Percentiles rank a stretch among this genome's conserved stretches.
These are phyloP conservation scores for Chrysomela aeneicollis DNA, from an alignment of 2,888 invertebrate species.

Conservation along the genomic window DNA sequence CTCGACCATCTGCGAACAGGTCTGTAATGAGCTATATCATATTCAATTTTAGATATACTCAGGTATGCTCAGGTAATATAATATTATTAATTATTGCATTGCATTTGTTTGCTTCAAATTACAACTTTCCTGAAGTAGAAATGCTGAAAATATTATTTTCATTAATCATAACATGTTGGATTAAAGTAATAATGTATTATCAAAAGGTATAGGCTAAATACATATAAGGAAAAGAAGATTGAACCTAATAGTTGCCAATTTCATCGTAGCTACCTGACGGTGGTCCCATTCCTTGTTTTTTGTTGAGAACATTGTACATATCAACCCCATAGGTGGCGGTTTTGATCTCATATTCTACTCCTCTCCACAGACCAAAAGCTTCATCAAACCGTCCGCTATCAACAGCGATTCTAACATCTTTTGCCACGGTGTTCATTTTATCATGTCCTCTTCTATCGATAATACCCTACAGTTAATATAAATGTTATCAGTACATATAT, in stretches of 20 bases:
- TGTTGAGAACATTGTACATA: constrained; percentile 45
- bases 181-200: too few relatives aligned
- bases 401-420: constrained; percentile 50
- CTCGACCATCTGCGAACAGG: constrained; percentile 11
- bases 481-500: constrained; percentile 15
- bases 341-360: constrained; percentile 34
- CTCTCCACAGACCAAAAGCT: constrained; percentile 65
- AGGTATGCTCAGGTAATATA: too few relatives aligned
- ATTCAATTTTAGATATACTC: too few relatives aligned
- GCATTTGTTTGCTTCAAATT: too few relatives aligned
- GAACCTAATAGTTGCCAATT: too few relatives aligned
- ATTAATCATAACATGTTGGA: too few relatives aligned
- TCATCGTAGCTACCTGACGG: constrained; percentile 23
- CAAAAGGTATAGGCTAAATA: too few relatives aligned
- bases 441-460: constrained; percentile 34
- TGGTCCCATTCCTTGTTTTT: constrained; percentile 22
- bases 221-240: too few relatives aligned
- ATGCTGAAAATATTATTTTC: too few relatives aligned
- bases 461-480: constrained; percentile 34
- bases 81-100: too few relatives aligned
- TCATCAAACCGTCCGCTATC: constrained; percentile 64
- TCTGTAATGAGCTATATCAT: too few relatives aligned
- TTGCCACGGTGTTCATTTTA: constrained; percentile 29
- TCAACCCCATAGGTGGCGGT: constrained; percentile 35
- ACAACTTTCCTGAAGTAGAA: too few relatives aligned